phyloP scores from a whole-genome alignment of 2,888 invertebrate species.

The Toxonevra muliebris region DNA sequence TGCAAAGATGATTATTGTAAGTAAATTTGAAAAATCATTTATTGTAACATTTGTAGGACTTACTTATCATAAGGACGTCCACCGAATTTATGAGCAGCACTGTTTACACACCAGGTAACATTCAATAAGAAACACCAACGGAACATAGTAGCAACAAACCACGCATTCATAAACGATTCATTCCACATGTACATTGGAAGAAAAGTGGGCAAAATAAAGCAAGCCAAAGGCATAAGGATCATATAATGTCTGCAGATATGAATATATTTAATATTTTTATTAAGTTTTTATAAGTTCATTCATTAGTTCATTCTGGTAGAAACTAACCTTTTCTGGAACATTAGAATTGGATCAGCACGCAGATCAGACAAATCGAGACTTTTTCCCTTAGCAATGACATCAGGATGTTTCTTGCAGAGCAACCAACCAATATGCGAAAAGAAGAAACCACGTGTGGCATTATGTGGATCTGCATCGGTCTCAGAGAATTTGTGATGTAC shows the following conservation, averaged over 20 bases:
- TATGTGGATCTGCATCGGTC: constrained; percentile 93
- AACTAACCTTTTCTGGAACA: constrained; percentile 86
- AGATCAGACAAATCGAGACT: constrained; percentile 87
- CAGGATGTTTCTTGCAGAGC: constrained; percentile 87
- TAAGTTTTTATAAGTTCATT: not conserved
- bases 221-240: constrained; percentile 74
- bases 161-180: constrained; percentile 74
- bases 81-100: constrained; percentile 85
- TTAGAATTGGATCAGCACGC: constrained; percentile 79
- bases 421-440: constrained; percentile 97
- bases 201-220: constrained; percentile 80
- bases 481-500: constrained; percentile 93
- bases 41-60: constrained; percentile 43
- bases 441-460: constrained; percentile 93
- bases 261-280: not conserved
- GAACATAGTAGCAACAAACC: constrained; percentile 75
- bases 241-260: constrained; percentile 74
- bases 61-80: constrained; percentile 78
- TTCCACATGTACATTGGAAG: constrained; percentile 81
- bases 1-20: constrained; percentile 41
- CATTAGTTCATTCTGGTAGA: not conserved
- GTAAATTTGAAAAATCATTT: constrained; percentile 22
- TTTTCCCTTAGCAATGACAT: constrained; percentile 85
- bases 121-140: constrained; percentile 83
- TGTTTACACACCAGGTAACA: constrained; percentile 90